Conservation (phyloP, 2,888 invertebrate genomes). For the Diarsia dahlii region DNA sequence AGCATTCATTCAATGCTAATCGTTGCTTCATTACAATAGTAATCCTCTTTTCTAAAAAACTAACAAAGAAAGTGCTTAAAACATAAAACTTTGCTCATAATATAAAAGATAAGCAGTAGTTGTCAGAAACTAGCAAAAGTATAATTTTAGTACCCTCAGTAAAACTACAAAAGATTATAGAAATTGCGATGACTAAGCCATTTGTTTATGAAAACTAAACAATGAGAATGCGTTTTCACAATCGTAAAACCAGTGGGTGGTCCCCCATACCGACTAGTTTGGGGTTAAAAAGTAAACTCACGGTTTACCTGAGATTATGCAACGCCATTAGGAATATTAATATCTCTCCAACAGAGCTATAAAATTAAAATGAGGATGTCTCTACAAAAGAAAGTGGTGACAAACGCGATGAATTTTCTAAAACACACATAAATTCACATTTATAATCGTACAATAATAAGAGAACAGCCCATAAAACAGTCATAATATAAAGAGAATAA, state of each 20-base stretch:
- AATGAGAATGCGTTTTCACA: slow-evolving; percentile 77
- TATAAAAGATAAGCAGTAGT: slow-evolving; percentile 51
- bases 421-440: slow-evolving; percentile 65
- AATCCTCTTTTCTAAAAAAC: slow-evolving; percentile 40
- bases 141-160: slow-evolving; percentile 53
- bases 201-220: slow-evolving; percentile 76
- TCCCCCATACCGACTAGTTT: slow-evolving; percentile 63
- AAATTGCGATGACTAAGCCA: slow-evolving; percentile 77
- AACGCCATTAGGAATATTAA: slow-evolving; percentile 42
- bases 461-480: slow-evolving; percentile 69
- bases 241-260: slow-evolving; percentile 75
- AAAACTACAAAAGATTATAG: slow-evolving; percentile 70
- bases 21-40: slow-evolving; percentile 17
- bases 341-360: slow-evolving; percentile 35
- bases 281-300: slow-evolving; percentile 68
- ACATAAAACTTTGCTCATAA: slow-evolving; percentile 30
- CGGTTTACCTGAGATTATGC: slow-evolving; percentile 62
- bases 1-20: slow-evolving; percentile 34
- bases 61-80: slow-evolving; percentile 18
- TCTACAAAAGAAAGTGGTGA: slow-evolving; percentile 46
- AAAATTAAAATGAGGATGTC: slow-evolving; percentile 48
- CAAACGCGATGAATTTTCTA: slow-evolving; percentile 54
- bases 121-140: slow-evolving; percentile 57
- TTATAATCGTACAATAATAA: slow-evolving; percentile 49
- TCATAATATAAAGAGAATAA: slow-evolving; percentile 69